Base-by-base conservation (phyloP, 2,113 vertebrate genomes). In the Mionectes macconnelli region DNA sequence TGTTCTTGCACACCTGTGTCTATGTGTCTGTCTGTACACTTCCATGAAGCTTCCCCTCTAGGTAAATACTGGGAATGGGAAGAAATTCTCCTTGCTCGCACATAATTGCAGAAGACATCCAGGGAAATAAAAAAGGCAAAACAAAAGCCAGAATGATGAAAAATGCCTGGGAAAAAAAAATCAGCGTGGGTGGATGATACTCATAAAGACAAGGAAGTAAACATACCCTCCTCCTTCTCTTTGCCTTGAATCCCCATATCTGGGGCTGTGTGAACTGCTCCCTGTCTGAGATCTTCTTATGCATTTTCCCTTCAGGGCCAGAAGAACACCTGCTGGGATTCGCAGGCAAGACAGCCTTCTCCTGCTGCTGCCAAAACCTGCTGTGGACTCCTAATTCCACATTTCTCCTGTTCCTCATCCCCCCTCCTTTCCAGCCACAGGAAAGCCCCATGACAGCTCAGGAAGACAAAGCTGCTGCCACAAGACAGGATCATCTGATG, bases 341-440 rank as follows among this genome's bases (percentile, higher is more conserved):
- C 2, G 1, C 37, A 83, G 24, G 70, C 35, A 87, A 72, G 27
- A 23, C 0, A 1, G 39, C 35, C 67, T 83, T 72, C 39, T 76
- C 35, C 62, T 75, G 39, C 39, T 86, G 45, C 60, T 31, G 16
- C 42, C 53, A 80, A 66, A 53, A 86, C n/a, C 15, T 39, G 28
- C 49, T 50, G 62, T 50, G 0, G 0, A 0, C 39, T 80, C 59
- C 53, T 73, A 37, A 44, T 64, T 72, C 67, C 7, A 0, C 31
- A 23, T 53, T 76, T 93, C 40, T 85, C 19, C 28, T 31, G 11
- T 19, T 92, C 42, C 44, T 85, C 30, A 33, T 9, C 12, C 7
- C 7, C 14, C 7, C 55, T 14, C 33, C 13, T 6, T 59, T 15
- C 33, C 35, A 85, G 85, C 4, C 4, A 2, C 78, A 44, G 17